Evolutionary conservation across 2,113 vertebrate genomes (phyloP), one percentile per base, ranked within the genome.

Genomic region (Malurus melanocephalus): DNA sequence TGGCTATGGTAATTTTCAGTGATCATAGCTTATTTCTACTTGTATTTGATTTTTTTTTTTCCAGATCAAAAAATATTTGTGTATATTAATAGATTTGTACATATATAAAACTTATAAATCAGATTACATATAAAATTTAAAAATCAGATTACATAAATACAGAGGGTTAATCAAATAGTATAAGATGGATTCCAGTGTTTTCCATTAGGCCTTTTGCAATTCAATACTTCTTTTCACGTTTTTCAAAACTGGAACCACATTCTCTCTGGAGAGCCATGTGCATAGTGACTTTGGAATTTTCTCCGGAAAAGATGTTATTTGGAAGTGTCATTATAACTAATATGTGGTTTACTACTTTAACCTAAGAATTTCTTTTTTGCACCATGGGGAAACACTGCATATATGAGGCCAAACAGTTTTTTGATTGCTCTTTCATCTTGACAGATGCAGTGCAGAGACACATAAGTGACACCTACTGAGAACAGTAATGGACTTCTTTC

Each of bases 401-500:
- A 2, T 19, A 52, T 56, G 33, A 51, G 16, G 80, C 64, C 33
- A 0, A 65, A 59, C 23, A 14, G 48, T 80, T 92, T 76, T 42
- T 6, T 89, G 90, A 91, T 82, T 49, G 84, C 51, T 53, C 13
- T 93, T 94, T 94, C 71, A 79, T 93, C 92, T 85, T 88, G 30
- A 88, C 95, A 93, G 95, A 82, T 22, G 19, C 64, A 75, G 74
- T 28, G 66, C 35, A 72, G 84, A 85, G 64, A 80, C 92, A 48
- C 27, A 1, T 88, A 94, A 97, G 89, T 89, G 89, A 56, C 90
- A 82, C 94, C 94, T 75, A 85, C 92, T 80, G 95, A 94, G 95
- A 94, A 55, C 4, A 23, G 89, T 83, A 92, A 96, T 89, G 89
- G 85, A 48, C 84, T 89, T 85, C 85, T 94, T 94, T 96, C 95